Evolutionary conservation across 2,888 invertebrate genomes (phyloP).

Genomic region (Crocallis elinguaria): DNA sequence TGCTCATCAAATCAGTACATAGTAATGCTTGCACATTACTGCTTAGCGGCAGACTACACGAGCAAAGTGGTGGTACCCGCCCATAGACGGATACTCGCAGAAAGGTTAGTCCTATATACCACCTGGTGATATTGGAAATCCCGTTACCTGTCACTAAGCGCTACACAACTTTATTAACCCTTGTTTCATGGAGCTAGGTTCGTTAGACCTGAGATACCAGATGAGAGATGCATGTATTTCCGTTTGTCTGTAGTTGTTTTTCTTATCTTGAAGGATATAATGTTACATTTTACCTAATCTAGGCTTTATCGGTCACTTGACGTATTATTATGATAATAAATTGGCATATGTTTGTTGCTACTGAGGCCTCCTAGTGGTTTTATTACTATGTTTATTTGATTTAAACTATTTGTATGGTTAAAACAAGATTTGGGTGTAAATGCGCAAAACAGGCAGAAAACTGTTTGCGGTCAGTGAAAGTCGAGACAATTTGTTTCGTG

Average conservation of each 20-base stretch:
- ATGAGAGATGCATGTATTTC: not conserved
- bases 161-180: not conserved
- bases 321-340: slow-evolving; percentile 8
- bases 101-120: too few species aligned
- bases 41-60: too few species aligned
- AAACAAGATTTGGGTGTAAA: not conserved
- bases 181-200: not conserved
- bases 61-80: too few species aligned
- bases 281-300: slow-evolving; percentile 5
- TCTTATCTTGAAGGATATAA: slow-evolving; percentile 9
- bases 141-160: too few species aligned
- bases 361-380: slow-evolving; percentile 1
- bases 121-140: too few species aligned
- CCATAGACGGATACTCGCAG: too few species aligned
- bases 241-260: not conserved
- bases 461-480: slow-evolving; percentile 46
- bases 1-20: too few species aligned
- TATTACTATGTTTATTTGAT: not conserved
- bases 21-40: too few species aligned
- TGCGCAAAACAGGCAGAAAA: slow-evolving; percentile 27
- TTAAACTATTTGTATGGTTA: not conserved
- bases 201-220: not conserved
- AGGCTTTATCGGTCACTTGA: slow-evolving; percentile 34
- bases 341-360: slow-evolving; percentile 6
- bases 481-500: slow-evolving; percentile 40